Percentiles rank a stretch among this genome's conserved stretches.
These are phyloP conservation scores for Catharus fuscescens DNA, from an alignment of 2,113 vertebrate species.

Conservation along the genomic window DNA sequence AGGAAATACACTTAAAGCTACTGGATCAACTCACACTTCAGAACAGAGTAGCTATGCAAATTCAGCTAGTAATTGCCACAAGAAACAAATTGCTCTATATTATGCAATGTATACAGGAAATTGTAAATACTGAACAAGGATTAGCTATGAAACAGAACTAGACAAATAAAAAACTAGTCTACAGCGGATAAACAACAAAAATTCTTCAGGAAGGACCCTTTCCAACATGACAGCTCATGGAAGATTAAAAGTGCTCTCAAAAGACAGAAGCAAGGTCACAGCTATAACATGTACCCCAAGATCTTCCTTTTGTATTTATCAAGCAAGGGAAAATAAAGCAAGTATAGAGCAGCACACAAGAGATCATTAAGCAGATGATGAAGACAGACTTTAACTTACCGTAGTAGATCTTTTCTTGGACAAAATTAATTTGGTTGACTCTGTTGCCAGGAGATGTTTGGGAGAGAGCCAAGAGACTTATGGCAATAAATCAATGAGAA, in stretches of 20 bases:
- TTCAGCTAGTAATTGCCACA: not conserved
- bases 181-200: not conserved
- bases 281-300: not conserved
- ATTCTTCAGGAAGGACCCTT: not conserved
- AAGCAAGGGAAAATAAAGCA: constrained; percentile 56
- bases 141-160: not conserved
- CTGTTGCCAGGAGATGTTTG: constrained; percentile 71
- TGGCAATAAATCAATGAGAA: constrained; percentile 74
- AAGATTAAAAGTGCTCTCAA: not conserved
- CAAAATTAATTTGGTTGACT: constrained; percentile 76
- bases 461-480: constrained; percentile 68
- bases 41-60: not conserved
- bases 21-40: not conserved
- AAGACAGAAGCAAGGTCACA: not conserved
- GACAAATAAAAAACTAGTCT: not conserved
- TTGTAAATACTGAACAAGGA: not conserved
- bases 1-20: not conserved
- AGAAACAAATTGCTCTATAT: not conserved
- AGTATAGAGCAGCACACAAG: constrained; percentile 15
- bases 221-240: not conserved
- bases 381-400: constrained; percentile 70
- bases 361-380: constrained; percentile 66
- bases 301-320: constrained; percentile 31
- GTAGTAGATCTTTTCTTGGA: constrained; percentile 64
- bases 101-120: not conserved